phyloP scores from a whole-genome alignment of 1,140 invertebrate species.

The Pogonus chalceus region DNA sequence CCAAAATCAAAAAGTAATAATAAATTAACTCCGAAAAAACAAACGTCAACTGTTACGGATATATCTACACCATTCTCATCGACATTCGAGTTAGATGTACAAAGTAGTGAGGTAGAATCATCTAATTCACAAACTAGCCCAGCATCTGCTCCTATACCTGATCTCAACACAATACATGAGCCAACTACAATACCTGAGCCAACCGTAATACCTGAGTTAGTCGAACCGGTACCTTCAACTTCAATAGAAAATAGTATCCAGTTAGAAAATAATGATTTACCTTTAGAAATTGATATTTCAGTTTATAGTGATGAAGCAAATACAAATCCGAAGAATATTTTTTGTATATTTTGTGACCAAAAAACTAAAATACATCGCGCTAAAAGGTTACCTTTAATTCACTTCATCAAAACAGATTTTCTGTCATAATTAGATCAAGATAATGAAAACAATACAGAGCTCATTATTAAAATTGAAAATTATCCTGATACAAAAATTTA shows the following conservation, averaged over 20 bases:
- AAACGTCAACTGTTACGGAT: not conserved
- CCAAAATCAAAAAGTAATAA: not conserved
- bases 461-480: constrained; percentile 13
- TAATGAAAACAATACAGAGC: constrained; percentile 7
- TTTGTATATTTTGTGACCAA: too few species aligned
- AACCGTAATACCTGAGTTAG: constrained; percentile 14
- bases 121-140: too few species aligned
- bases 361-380: too few species aligned
- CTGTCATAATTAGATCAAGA: constrained; percentile 6
- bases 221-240: constrained; percentile 12
- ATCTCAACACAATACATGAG: constrained; percentile 1
- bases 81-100: not conserved
- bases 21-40: constrained; percentile 2
- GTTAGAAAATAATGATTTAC: constrained; percentile 7
- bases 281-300: too few species aligned
- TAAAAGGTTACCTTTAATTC: too few species aligned
- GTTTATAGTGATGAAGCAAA: too few species aligned
- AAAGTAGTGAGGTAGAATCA: too few species aligned
- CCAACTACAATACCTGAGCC: too few species aligned
- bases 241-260: constrained; percentile 10
- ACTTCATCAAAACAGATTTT: constrained; percentile 12
- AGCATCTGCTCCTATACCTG: not conserved
- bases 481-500: constrained; percentile 11
- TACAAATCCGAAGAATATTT: too few species aligned
- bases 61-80: not conserved